phyloP scores from a whole-genome alignment of 1,140 invertebrate species.

The Cydia fagiglandana region DNA sequence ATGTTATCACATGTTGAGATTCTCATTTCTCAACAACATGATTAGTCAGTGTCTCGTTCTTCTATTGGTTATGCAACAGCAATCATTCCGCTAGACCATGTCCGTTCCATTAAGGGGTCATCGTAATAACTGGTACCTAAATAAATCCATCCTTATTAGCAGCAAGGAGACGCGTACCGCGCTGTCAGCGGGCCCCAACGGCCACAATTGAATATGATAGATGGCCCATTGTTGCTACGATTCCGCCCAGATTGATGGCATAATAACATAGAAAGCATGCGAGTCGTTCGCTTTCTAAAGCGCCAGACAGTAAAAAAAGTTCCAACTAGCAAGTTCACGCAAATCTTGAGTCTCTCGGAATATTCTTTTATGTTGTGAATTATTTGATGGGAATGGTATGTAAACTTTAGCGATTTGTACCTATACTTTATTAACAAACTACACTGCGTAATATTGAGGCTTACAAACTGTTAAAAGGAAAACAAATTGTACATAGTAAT shows the following conservation, averaged over 20 bases:
- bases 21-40: neutral
- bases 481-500: neutral
- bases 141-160: constrained; percentile 62
- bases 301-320: constrained; percentile 34
- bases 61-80: constrained; percentile 26
- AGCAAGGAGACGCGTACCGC: constrained; percentile 42
- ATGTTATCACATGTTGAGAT: neutral
- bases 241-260: constrained; percentile 45
- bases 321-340: constrained; percentile 33
- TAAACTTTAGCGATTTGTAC: neutral
- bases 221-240: constrained; percentile 48
- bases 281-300: constrained; percentile 41
- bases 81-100: constrained; percentile 22
- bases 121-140: constrained; percentile 37
- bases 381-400: neutral
- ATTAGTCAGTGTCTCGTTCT: neutral
- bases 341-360: neutral
- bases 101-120: constrained; percentile 29
- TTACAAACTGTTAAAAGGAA: neutral
- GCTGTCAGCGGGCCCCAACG: constrained; percentile 48
- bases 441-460: too few relatives aligned
- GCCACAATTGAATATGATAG: constrained; percentile 56
- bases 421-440: neutral
- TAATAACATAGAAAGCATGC: constrained; percentile 53
- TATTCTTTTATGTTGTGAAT: neutral